Evolutionary conservation across 2,113 vertebrate species (phyloP).

Genomic region (Circaetus cinerascens): DNA sequence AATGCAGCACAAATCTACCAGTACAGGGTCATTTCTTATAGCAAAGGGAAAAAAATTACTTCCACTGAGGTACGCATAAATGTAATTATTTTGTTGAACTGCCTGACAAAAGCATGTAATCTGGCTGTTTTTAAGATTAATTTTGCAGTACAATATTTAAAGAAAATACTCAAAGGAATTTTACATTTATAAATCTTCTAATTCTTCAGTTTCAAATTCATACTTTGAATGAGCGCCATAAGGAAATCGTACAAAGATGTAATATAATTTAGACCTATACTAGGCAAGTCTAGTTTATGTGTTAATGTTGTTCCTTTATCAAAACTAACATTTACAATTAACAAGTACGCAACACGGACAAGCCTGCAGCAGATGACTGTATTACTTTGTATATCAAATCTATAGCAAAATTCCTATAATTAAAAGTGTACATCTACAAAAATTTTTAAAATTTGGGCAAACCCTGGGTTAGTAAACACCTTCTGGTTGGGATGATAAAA

Average conservation of each 20-base stretch:
- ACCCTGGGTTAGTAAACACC: not conserved
- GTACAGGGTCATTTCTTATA: not conserved
- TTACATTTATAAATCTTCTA: not conserved
- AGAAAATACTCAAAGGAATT: not conserved
- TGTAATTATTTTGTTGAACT: not conserved
- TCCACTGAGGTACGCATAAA: not conserved
- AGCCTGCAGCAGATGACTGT: not conserved
- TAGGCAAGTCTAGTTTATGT: not conserved
- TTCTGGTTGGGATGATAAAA: not conserved
- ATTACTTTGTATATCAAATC: not conserved
- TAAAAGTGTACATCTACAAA: accelerated
- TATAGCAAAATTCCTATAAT: not conserved
- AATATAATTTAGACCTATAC: not conserved
- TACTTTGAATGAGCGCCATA: not conserved
- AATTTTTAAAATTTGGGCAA: not conserved
- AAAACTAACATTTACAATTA: not conserved
- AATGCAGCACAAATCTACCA: not conserved
- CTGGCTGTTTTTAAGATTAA: not conserved
- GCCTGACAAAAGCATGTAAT: not conserved
- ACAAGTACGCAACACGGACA: not conserved
- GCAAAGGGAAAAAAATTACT: not conserved
- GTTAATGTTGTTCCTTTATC: not conserved
- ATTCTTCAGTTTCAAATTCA: not conserved
- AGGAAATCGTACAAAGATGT: not conserved
- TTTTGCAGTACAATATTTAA: not conserved